phyloP scores from a whole-genome alignment of 2,888 invertebrate genomes.

The Tipula confusa region DNA sequence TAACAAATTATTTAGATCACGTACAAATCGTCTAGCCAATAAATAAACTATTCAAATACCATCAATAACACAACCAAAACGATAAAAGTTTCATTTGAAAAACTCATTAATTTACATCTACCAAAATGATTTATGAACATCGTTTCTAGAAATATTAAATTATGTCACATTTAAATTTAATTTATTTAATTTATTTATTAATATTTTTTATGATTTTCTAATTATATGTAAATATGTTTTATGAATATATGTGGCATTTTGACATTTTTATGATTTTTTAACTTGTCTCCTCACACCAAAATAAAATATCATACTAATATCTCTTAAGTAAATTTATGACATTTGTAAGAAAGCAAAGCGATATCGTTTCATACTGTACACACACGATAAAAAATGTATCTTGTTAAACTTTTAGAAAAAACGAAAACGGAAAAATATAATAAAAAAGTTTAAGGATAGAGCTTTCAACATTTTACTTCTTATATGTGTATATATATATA shows the following conservation, averaged over 20 bases:
- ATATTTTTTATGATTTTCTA: neutral
- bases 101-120: neutral
- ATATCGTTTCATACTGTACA: neutral
- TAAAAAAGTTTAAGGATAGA: neutral
- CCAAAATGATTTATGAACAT: neutral
- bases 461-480: neutral
- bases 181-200: neutral
- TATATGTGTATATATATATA: neutral
- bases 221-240: neutral
- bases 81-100: neutral
- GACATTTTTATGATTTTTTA: neutral
- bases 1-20: neutral
- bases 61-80: neutral
- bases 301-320: too few relatives aligned
- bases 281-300: neutral
- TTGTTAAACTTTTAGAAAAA: neutral
- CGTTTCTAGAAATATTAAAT: neutral
- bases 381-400: neutral
- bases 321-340: neutral
- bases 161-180: neutral
- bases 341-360: neutral
- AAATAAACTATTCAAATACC: neutral
- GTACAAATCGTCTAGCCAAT: constrained; percentile 20
- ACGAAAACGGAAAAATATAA: neutral
- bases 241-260: neutral